Conservation (phyloP, 2,797 vertebrate genomes). For the Cossypha heuglini region DNA sequence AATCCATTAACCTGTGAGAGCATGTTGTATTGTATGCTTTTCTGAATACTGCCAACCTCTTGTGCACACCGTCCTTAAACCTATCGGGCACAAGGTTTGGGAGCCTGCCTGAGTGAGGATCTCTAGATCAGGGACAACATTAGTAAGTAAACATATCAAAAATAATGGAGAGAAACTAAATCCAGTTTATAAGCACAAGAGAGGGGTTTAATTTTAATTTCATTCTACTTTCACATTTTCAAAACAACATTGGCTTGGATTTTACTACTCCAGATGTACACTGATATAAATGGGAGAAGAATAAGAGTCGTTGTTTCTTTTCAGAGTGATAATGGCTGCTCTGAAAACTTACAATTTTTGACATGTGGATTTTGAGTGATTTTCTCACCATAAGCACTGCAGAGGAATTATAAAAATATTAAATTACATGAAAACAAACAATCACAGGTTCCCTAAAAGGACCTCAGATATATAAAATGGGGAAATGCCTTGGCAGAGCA, state of each 20-base stretch:
- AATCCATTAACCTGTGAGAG: neutral
- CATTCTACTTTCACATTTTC: conserved; percentile 7
- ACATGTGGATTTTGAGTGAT: neutral
- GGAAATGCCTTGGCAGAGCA: conserved; percentile 54
- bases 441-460: conserved; percentile 40
- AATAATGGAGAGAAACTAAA: neutral
- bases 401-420: conserved; percentile 22
- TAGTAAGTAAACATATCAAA: neutral
- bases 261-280: conserved; percentile 40
- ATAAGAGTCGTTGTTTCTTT: neutral
- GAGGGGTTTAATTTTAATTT: conserved; percentile 2
- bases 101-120: neutral
- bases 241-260: neutral
- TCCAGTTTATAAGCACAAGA: neutral
- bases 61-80: neutral
- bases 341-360: neutral
- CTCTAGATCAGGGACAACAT: neutral
- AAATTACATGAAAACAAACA: conserved; percentile 42
- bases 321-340: neutral
- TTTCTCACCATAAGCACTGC: neutral
- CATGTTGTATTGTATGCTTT: neutral
- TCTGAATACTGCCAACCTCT: neutral
- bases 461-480: conserved; percentile 40
- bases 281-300: neutral
- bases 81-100: neutral